Percentiles rank a stretch among this genome's conserved stretches.
Conservation (phyloP, 2,888 invertebrate genomes). For the Notodonta dromedarius region DNA sequence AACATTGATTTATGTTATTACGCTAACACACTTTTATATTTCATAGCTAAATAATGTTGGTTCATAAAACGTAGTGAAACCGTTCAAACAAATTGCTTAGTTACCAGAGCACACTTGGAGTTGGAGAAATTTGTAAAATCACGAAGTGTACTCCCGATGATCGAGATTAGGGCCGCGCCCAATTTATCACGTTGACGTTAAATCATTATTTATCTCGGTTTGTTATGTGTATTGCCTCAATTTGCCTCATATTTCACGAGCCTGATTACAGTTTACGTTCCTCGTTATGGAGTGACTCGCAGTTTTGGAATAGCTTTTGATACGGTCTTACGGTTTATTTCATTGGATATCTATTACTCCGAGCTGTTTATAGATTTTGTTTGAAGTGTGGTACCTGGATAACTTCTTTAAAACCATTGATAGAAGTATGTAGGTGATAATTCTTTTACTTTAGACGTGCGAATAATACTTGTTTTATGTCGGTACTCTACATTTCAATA, state of each 20-base stretch:
- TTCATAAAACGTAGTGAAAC: not conserved
- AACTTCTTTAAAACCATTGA: too few species aligned
- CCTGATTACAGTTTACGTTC: slow-evolving; percentile 11
- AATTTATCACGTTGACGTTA: slow-evolving; percentile 39
- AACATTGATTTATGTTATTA: too few species aligned
- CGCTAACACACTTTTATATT: not conserved
- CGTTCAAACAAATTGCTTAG: slow-evolving; percentile 8
- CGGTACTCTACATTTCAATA: too few species aligned
- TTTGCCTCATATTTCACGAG: slow-evolving; percentile 33
- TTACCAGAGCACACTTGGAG: slow-evolving; percentile 10
- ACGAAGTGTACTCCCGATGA: slow-evolving; percentile 26
- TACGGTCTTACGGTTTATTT: too few species aligned
- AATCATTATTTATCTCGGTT: slow-evolving; percentile 43
- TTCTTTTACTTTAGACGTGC: too few species aligned
- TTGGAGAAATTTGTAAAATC: slow-evolving; percentile 27
- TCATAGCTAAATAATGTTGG: not conserved
- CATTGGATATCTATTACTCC: too few species aligned
- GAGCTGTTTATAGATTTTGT: too few species aligned
- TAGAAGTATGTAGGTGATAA: too few species aligned
- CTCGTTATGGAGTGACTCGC: slow-evolving; percentile 8
- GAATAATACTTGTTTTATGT: too few species aligned
- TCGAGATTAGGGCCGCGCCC: slow-evolving; percentile 26
- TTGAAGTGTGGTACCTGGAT: too few species aligned
- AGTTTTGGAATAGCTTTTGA: too few species aligned
- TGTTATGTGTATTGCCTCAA: slow-evolving; percentile 30